phyloP scores from a whole-genome alignment of 2,888 invertebrate species.

The Drosophila ezoana region DNA sequence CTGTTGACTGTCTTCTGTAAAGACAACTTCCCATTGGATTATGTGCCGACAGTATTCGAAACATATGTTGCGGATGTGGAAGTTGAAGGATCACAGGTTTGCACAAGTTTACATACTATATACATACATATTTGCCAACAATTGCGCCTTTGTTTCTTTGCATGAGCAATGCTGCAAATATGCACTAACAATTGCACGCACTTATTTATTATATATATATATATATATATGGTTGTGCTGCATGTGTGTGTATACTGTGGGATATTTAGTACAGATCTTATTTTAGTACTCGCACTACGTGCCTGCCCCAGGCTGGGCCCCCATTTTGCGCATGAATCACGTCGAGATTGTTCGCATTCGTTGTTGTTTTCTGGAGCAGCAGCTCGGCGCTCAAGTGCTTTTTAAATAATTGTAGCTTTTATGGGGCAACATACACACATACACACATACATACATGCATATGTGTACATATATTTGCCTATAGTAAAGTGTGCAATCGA shows the following conservation, averaged over 20 bases:
- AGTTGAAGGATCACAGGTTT: conserved; percentile 95
- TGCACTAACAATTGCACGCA: conserved; percentile 26
- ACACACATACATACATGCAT: neutral
- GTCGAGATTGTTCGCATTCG: conserved; percentile 14
- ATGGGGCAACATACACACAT: neutral
- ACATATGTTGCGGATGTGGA: conserved; percentile 99
- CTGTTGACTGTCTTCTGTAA: conserved; percentile 99
- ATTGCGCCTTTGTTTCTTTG: conserved; percentile 4
- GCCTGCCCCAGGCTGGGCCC: conserved; percentile 30
- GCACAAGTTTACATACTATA: conserved; percentile 10
- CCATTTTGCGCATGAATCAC: conserved; percentile 39
- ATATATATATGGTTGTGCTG: neutral
- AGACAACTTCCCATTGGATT: conserved; percentile 99
- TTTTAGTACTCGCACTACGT: conserved; percentile 40
- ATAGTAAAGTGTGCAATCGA: neutral
- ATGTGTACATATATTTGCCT: conserved; percentile 2
- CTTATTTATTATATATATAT: conserved; percentile 19
- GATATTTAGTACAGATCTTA: conserved; percentile 56
- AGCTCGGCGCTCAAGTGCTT: conserved; percentile 21
- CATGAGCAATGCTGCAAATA: conserved; percentile 17
- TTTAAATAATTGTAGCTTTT: conserved; percentile 7
- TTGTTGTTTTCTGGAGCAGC: conserved; percentile 17
- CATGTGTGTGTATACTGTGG: conserved; percentile 10
- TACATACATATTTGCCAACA: neutral
- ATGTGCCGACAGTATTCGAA: conserved; percentile 99